These are phyloP conservation scores for Marasmarcha lunaedactyla DNA, from an alignment of 2,888 invertebrate genomes.

Conservation along the genomic window DNA sequence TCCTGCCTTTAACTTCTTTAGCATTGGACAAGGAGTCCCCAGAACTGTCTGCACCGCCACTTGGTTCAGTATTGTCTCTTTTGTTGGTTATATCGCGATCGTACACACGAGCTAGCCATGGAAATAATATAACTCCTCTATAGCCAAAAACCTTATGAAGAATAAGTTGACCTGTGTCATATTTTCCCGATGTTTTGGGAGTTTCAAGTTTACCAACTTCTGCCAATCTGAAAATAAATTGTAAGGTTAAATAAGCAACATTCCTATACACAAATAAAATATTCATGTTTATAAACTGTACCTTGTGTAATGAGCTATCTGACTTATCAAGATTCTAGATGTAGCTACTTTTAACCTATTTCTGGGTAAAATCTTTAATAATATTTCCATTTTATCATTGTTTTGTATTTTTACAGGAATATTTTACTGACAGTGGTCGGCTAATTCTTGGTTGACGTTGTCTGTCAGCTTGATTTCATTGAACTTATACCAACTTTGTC, in stretches of 20 bases:
- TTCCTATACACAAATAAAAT: too few species aligned
- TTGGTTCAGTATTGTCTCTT: constrained; percentile 59
- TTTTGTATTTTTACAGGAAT: constrained; percentile 41
- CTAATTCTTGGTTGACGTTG: too few species aligned
- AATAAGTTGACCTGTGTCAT: constrained; percentile 96
- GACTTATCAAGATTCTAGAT: constrained; percentile 47
- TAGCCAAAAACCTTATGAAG: constrained; percentile 97
- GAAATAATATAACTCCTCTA: constrained; percentile 95
- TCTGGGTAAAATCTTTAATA: constrained; percentile 52
- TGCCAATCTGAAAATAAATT: constrained; percentile 76
- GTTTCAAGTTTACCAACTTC: constrained; percentile 94
- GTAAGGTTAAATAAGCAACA: constrained; percentile 6
- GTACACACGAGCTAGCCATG: constrained; percentile 96
- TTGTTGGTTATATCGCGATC: constrained; percentile 88
- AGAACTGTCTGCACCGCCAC: constrained; percentile 29
- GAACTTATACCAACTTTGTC: too few species aligned
- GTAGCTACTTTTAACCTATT: constrained; percentile 43
- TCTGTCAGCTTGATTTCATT: too few species aligned
- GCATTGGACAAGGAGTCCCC: constrained; percentile 63
- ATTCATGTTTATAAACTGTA: constrained; percentile 17
- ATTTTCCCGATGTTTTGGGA: constrained; percentile 89
- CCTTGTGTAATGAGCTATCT: constrained; percentile 60
- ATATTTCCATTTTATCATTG: constrained; percentile 67
- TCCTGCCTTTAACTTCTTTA: constrained; percentile 90
- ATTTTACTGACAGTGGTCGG: constrained; percentile 38